Evolutionary conservation across 2,888 invertebrate genomes (phyloP), one percentile per base, ranked within the genome.

Genomic region (Mesorhabditis spiculigera): DNA sequence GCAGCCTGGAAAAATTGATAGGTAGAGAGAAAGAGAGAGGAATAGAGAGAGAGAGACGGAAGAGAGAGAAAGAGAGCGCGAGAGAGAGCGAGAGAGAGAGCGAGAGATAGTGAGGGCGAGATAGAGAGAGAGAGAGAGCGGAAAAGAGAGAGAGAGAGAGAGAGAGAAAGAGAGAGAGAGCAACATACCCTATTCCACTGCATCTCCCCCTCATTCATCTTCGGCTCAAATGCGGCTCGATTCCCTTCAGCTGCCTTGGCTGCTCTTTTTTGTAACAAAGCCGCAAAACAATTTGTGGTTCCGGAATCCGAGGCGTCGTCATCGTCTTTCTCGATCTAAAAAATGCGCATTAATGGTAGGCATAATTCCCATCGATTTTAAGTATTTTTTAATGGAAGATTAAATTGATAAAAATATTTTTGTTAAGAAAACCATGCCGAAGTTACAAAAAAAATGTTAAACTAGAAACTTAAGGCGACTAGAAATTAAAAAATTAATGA

Each of bases 161-260:
- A n/a, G n/a, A n/a, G n/a, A n/a, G n/a, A n/a, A n/a, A n/a, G n/a
- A n/a, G n/a, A n/a, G n/a, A 28, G 28, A n/a, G 10, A n/a, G 16
- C 13, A 63, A 41, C 10, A 10, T 8, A 96, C 87, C 85, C 93
- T 93, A 85, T 96, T 95, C 96, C 97, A 97, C 84, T 95, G 93
- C 4, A 95, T 87, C 84, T 96, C 95, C 84, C 93, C 74, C 71
- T 82, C 82, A 5, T 73, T 75, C 63, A 76, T 75, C 58, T 77
- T 79, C 65, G 77, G 76, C 62, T 76, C 75, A 67, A 82, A 79
- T 8, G 72, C 45, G 61, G 68, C 70, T 0, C 72, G 63, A 67
- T 78, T 81, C 44, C 71, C 73, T 28, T 76, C 78, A 1, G 76
- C 72, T 0, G 81, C 73, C 70, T 82, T 82, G 43, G 79, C 80